Percentiles rank a stretch among this genome's conserved stretches.
These are phyloP conservation scores for Propithecus perrieri DNA, from an alignment of 2,797 vertebrate genomes.

Conservation along the genomic window DNA sequence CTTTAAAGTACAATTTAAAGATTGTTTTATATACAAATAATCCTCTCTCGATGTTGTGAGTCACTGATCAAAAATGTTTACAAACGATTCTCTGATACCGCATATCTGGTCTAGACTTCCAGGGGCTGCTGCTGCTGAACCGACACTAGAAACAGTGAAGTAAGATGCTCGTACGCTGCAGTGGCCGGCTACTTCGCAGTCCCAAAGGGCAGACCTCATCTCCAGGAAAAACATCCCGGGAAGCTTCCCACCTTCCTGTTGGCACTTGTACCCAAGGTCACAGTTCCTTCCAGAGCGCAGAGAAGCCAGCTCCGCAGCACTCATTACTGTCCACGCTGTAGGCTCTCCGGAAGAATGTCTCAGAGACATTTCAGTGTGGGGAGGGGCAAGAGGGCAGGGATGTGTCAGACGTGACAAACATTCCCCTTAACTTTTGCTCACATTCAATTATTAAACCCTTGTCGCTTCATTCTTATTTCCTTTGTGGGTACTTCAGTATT, in stretches of 20 bases:
- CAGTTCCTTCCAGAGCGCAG: neutral
- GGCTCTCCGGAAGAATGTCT: neutral
- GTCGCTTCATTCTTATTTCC: slow-evolving; percentile 46
- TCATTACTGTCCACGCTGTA: neutral
- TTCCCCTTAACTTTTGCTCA: fast-evolving
- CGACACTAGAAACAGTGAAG: slow-evolving; percentile 7
- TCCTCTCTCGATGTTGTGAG: slow-evolving; percentile 57
- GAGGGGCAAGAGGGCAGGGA: neutral
- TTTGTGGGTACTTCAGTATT: slow-evolving; percentile 2
- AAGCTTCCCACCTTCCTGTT: slow-evolving; percentile 53
- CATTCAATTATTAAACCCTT: neutral
- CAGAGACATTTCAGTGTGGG: neutral
- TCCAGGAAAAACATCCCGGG: slow-evolving; percentile 75
- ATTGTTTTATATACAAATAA: slow-evolving; percentile 43
- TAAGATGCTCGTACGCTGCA: neutral
- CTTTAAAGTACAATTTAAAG: slow-evolving; percentile 23
- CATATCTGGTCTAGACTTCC: slow-evolving; percentile 50
- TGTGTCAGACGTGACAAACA: neutral
- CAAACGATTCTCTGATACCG: slow-evolving; percentile 41
- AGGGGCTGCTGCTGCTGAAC: neutral
- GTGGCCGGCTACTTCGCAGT: fast-evolving
- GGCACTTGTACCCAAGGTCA: slow-evolving; percentile 22
- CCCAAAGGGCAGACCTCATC: slow-evolving; percentile 18
- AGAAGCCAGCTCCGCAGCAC: neutral
- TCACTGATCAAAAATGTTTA: slow-evolving; percentile 60